Conservation (phyloP, 2,888 invertebrate species). For the Scaptomyza tumidula region DNA sequence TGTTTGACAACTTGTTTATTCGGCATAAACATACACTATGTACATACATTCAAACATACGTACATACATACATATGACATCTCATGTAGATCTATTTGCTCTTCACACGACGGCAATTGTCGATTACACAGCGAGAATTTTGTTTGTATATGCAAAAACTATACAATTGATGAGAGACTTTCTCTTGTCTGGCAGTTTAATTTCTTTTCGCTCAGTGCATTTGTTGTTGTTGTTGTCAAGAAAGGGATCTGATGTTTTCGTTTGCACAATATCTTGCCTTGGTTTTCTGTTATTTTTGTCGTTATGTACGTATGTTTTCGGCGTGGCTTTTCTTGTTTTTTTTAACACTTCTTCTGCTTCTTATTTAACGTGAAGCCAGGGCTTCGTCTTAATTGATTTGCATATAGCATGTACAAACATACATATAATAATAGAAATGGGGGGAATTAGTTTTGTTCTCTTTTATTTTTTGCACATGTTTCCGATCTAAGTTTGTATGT, state of each 20-base stretch:
- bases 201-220: slow-evolving; percentile 39
- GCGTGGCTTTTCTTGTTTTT: neutral
- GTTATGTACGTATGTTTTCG: neutral
- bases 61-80: slow-evolving; percentile 15
- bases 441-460: slow-evolving; percentile 3
- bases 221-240: slow-evolving; percentile 11
- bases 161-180: no score
- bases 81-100: slow-evolving; percentile 53
- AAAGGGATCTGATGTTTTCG: slow-evolving; percentile 25
- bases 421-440: slow-evolving; percentile 9
- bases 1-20: neutral
- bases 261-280: slow-evolving; percentile 42
- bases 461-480: slow-evolving; percentile 4
- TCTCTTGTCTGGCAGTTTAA: no score
- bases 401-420: slow-evolving; percentile 20
- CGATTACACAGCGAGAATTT: slow-evolving; percentile 56
- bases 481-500: neutral
- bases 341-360: slow-evolving; percentile 18
- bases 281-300: slow-evolving; percentile 30
- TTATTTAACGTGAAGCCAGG: slow-evolving; percentile 35
- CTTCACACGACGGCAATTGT: slow-evolving; percentile 69
- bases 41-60: neutral
- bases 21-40: no score
- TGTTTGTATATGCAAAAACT: neutral
- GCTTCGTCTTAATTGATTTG: slow-evolving; percentile 27